Evolutionary conservation across 1,140 invertebrate genomes (phyloP).

Genomic region (Manduca sexta): DNA sequence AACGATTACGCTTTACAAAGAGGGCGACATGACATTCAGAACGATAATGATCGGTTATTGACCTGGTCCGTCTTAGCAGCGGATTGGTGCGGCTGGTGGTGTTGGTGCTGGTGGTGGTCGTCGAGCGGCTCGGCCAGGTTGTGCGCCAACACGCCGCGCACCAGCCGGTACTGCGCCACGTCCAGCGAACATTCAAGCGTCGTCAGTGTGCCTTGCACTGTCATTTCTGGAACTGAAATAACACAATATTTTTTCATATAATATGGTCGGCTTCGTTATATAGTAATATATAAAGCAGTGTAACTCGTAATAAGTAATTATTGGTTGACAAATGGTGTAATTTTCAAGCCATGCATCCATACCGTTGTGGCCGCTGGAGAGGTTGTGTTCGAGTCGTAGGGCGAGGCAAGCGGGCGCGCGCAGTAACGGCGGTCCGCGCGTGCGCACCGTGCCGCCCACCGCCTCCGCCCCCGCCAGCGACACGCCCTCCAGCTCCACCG

Average conservation of each 20-base stretch:
- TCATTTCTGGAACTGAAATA: slow-evolving; percentile 91
- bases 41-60: neutral
- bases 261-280: no score
- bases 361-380: slow-evolving; percentile 43
- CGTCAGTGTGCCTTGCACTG: slow-evolving; percentile 88
- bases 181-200: slow-evolving; percentile 90
- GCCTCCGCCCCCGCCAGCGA: slow-evolving; percentile 23
- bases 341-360: no score
- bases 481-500: slow-evolving; percentile 39
- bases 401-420: slow-evolving; percentile 35
- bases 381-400: slow-evolving; percentile 42
- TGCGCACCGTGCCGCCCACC: slow-evolving; percentile 28
- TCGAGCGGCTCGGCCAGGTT: slow-evolving; percentile 89
- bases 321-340: no score
- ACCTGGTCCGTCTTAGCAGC: neutral
- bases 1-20: no score
- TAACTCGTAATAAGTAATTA: neutral
- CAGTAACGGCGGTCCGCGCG: slow-evolving; percentile 40
- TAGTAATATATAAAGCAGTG: neutral
- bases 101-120: slow-evolving; percentile 19
- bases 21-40: neutral
- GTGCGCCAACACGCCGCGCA: slow-evolving; percentile 90
- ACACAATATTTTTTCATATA: no score
- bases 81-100: slow-evolving; percentile 16
- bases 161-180: slow-evolving; percentile 89